A percentile compares a stretch with the other conserved stretches of the same genome.
Conservation (phyloP, 37 sponge, comb jelly and placozoan species). For the Geodia barretti region DNA sequence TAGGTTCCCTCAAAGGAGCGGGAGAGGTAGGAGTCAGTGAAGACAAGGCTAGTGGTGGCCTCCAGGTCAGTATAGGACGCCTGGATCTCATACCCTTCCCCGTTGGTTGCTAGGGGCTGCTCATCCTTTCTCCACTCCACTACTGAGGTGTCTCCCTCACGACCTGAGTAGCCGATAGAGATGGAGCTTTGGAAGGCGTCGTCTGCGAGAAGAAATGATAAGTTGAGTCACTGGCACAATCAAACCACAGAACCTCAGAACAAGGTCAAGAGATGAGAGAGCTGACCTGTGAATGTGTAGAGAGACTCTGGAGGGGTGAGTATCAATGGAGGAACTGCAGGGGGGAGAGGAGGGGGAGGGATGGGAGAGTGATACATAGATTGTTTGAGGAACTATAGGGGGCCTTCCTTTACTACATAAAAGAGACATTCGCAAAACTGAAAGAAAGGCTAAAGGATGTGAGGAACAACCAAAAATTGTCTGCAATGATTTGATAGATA, state of each 20-base stretch:
- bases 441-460: too few relatives aligned
- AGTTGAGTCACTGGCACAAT: background rate
- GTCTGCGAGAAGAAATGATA: too few relatives aligned
- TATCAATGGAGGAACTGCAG: background rate
- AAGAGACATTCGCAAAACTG: too few relatives aligned
- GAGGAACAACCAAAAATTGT: too few relatives aligned
- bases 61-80: background rate
- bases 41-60: background rate
- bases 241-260: background rate
- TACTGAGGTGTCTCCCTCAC: background rate
- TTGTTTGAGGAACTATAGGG: background rate
- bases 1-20: background rate
- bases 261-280: background rate
- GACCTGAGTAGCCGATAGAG: background rate
- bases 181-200: background rate
- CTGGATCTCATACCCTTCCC: background rate
- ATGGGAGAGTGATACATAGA: background rate
- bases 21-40: background rate
- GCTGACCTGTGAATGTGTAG: background rate
- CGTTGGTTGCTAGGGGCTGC: background rate
- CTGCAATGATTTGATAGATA: too few relatives aligned
- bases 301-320: background rate
- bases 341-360: background rate
- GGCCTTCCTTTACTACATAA: background rate
- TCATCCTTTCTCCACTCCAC: background rate